phyloP scores from a whole-genome alignment of 2,888 invertebrate species.

The Myopa tessellatipennis region DNA sequence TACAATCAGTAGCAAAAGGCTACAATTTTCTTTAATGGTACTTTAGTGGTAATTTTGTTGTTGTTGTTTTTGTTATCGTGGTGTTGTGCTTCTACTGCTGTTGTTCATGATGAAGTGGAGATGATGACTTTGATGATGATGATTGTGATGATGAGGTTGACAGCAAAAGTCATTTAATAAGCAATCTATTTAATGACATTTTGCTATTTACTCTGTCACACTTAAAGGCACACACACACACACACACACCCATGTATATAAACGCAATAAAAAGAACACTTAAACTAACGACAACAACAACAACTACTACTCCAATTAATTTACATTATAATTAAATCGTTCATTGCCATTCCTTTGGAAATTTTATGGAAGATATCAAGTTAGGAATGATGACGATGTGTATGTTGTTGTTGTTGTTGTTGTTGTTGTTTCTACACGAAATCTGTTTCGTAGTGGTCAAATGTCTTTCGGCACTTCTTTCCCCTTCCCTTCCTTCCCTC shows the following conservation, averaged over 20 bases:
- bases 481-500: background rate
- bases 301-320: no score
- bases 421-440: background rate
- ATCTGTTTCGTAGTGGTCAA: background rate
- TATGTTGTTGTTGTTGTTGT: background rate
- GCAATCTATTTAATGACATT: background rate
- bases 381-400: background rate
- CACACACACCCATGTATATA: background rate
- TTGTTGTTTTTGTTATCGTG: background rate
- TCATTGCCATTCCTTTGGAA: background rate
- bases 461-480: background rate
- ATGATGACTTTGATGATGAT: no score
- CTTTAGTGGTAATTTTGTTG: background rate
- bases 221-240: background rate
- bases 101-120: no score
- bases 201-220: background rate
- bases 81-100: no score
- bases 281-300: background rate
- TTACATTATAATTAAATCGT: background rate
- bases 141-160: background rate
- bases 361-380: background rate
- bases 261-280: background rate
- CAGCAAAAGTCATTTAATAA: background rate
- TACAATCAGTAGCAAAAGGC: no score
- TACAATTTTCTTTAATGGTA: no score